These are phyloP conservation scores for Pterobdella sp. DNA, from an alignment of 2,888 invertebrate genomes.

Conservation along the genomic window DNA sequence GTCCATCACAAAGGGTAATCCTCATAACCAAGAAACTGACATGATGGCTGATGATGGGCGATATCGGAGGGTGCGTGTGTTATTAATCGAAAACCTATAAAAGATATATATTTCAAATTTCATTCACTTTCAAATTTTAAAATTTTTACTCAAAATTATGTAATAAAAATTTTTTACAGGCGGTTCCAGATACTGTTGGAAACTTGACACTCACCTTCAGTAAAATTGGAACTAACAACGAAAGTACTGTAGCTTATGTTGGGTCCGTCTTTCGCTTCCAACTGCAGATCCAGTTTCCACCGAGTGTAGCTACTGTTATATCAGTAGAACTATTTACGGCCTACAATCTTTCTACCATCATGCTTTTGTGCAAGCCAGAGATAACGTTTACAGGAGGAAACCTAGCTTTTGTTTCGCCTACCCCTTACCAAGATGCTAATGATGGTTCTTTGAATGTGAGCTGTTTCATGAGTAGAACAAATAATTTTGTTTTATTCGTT, in stretches of 20 bases:
- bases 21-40: background rate
- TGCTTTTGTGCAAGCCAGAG: constrained; percentile 46
- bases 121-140: background rate
- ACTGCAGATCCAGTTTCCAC: constrained; percentile 35
- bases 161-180: constrained; percentile 1
- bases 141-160: no score
- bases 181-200: constrained; percentile 3
- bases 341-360: constrained; percentile 46
- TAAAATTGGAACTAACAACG: constrained; percentile 32
- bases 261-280: constrained; percentile 42
- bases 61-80: constrained; percentile 15
- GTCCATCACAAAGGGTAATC: constrained; percentile 15
- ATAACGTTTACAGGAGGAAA: constrained; percentile 40
- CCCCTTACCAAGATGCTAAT: constrained; percentile 38
- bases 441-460: constrained; percentile 29
- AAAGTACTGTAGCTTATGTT: constrained; percentile 38
- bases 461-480: no score
- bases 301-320: constrained; percentile 40
- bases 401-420: constrained; percentile 33
- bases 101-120: background rate
- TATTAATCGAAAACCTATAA: background rate
- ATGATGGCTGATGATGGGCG: background rate
- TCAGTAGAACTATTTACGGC: constrained; percentile 49
- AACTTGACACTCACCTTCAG: constrained; percentile 33
- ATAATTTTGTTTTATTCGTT: background rate